Evolutionary conservation across 1,140 invertebrate species (phyloP), one percentile per base, ranked within the genome.

Genomic region (Luehdorfia chinensis): DNA sequence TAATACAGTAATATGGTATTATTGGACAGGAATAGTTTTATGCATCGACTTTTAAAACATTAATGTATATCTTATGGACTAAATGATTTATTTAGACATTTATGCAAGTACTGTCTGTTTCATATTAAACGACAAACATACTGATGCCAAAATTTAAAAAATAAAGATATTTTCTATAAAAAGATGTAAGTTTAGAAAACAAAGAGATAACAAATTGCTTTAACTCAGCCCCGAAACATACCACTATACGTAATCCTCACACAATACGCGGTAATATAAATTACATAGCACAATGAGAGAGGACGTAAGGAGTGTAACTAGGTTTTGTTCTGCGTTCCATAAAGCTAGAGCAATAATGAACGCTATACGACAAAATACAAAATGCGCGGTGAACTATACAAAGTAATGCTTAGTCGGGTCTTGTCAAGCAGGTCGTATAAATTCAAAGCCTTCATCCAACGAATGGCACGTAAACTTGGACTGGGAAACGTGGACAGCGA

Each of bases 381-480:
- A 55, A 52, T 52, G 34, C 31, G 21, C 33, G 47, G 18, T 33
- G 43, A 30, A 36, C 44, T 47, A 50, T 44, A 62, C 55, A 66
- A 51, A 50, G 51, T 59, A 53, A 44, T 44, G 45, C 45, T n/a
- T 15, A 18, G 47, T 50, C 47, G 37, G 43, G 36, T 50, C 37
- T 55, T 50, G 45, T 43, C 55, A 70, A 75, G 66, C 58, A 66
- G 69, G 66, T 73, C 60, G 62, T 73, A 68, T 66, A 67, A 65
- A 75, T 75, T 75, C 69, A 66, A 59, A 62, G 58, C 53, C 45
- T 55, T 57, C 50, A 33, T 43, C 45, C 50, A 51, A 52, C 44
- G 61, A 51, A 58, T 57, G 50, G 54, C 62, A 52, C 61, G 59
- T 61, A 54, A 53, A 58, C 50, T 57, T 61, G 53, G 59, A 56